Evolutionary conservation across 2,797 vertebrate species (phyloP), one percentile per base, ranked within the genome.

Genomic region (Notolepis coatsorum): DNA sequence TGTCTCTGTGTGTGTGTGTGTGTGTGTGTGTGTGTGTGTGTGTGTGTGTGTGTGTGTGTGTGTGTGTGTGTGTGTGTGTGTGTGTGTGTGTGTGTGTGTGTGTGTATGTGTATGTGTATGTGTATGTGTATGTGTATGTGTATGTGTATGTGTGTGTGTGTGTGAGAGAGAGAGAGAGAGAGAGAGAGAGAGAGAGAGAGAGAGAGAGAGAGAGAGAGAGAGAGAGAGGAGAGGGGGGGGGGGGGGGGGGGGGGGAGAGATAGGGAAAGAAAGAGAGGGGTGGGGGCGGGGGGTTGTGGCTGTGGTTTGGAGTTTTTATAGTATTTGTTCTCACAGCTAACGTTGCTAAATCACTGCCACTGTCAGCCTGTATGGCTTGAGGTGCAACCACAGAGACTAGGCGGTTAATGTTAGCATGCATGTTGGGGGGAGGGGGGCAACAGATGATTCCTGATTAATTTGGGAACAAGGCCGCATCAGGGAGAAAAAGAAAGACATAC

Each of bases 371-470:
- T 49, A n/a, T 54, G 33, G 71, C 73, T 77, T 46, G 30, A 52
- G 69, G 72, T 57, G 61, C 51, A 37, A 67, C 57, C 46, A 68
- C 62, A 62, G 33, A 70, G 23, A 61, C 3, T 37, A 52, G 9
- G n/a, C n/a, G n/a, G n/a, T 67, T 21, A 64, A 38, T 57, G 65
- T 74, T 73, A 37, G 7, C 12, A 10, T 28, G 21, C 48, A 72
- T 80, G 73, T 65, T 68, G 80, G 81, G 72, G 54, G 63, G 68
- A 60, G 52, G 61, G 58, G 73, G 69, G 73, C 62, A 71, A 58
- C 65, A 82, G 56, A 83, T 87, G 68, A 73, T 75, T 81, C 66
- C 79, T 81, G 76, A 84, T 84, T 77, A 66, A 82, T 82, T 66
- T 58, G 56, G 62, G 66, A 62, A 69, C 39, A 56, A 68, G 38